Evolutionary conservation across 2,113 vertebrate species (phyloP), one percentile per base, ranked within the genome.

Genomic region (Riparia riparia): DNA sequence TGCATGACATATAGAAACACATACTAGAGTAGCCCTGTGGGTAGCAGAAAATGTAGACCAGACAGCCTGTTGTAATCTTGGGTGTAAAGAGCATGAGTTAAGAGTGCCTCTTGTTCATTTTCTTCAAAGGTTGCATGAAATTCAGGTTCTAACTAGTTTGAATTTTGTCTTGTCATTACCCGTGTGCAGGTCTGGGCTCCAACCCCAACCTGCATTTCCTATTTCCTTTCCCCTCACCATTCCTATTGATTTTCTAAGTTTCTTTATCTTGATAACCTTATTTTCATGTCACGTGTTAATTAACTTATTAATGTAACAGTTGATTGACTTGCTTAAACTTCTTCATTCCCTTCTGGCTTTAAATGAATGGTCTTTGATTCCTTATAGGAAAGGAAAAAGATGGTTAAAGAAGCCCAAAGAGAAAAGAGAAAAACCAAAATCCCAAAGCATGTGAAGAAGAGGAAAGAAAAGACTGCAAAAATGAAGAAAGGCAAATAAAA

Each of bases 401-500:
- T 98, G 96, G 98, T 97, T 51, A 99, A 99, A 97, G 99, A 99
- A 94, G 98, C 99, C 66, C 99, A 99, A 94, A 98, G 99, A 96
- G 99, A 99, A 90, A 99, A 98, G 88, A 98, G 99, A 32, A 99
- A 98, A 97, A 98, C 26, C 74, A 99, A 99, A 98, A 94, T 98
- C 4, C 99, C 99, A 21, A 99, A 99, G 96, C 99, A 99, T 1
- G 96, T 99, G 50, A 99, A 99, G 95, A 99, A 99, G 96, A 98
- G 99, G 80, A 99, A 99, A 91, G 99, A 99, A 95, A 99, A 98
- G 93, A 98, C 98, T 86, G 96, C 98, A 81, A 99, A 98, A 96
- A 98, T 90, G 93, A 99, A 99, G 97, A 99, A 98, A 94, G 98
- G 99, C 89, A 98, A 95, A 98, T 99, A 97, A 97, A 93, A 61